Percentiles rank a stretch among this genome's conserved stretches.
These are phyloP conservation scores for Apodemia mormo DNA, from an alignment of 2,888 invertebrate species.

Conservation along the genomic window DNA sequence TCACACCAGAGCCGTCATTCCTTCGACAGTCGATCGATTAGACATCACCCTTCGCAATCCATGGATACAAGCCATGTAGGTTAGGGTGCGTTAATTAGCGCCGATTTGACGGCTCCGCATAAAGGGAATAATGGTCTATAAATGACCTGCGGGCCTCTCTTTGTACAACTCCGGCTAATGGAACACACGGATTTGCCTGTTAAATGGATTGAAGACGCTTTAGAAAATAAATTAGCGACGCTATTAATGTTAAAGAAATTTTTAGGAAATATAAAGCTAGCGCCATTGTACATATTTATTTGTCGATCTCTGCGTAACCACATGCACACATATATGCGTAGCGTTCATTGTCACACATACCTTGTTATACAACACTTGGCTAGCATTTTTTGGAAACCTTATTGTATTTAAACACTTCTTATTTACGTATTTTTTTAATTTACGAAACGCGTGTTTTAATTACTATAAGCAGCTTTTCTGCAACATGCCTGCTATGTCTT, in stretches of 20 bases:
- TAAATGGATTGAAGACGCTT: constrained; percentile 4
- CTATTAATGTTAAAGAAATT: constrained; percentile 10
- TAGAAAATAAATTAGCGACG: not conserved
- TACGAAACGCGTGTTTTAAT: too few species aligned
- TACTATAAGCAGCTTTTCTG: too few species aligned
- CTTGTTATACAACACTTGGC: too few species aligned
- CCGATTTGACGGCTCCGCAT: constrained; percentile 35
- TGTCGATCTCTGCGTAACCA: not conserved
- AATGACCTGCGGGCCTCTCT: constrained; percentile 15
- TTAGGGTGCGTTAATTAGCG: constrained; percentile 34
- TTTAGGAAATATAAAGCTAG: not conserved
- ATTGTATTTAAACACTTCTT: too few species aligned
- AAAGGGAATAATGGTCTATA: constrained; percentile 16
- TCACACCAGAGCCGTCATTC: not conserved
- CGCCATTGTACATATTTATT: not conserved
- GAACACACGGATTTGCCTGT: constrained; percentile 9
- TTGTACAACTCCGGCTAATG: constrained; percentile 3
- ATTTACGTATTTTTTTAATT: too few species aligned
- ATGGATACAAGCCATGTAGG: constrained; percentile 29
- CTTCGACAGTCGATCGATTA: constrained; percentile 28
- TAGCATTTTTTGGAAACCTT: too few species aligned
- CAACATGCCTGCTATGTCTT: too few species aligned
- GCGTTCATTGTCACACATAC: too few species aligned
- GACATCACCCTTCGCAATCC: constrained; percentile 27
- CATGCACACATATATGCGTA: too few species aligned